A percentile compares a stretch with the other conserved stretches of the same genome.
phyloP scores from a whole-genome alignment of 2,797 vertebrate genomes.

The Cirrhinus molitorella region DNA sequence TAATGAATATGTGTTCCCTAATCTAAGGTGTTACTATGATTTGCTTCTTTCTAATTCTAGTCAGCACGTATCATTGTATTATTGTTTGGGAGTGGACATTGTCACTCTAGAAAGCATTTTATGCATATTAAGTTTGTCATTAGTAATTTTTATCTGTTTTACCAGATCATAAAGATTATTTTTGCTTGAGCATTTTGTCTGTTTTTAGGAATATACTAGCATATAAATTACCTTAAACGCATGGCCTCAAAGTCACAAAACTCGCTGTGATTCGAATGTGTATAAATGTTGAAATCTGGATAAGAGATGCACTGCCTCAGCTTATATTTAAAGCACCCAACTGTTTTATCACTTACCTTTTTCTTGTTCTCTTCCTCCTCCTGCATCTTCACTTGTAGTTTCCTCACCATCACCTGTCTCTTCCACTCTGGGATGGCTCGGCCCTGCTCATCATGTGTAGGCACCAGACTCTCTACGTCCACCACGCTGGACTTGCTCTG shows the following conservation, averaged over 20 bases:
- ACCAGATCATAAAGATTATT: not conserved
- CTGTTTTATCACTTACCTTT: slow-evolving; percentile 82
- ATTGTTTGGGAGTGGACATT: not conserved
- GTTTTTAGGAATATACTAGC: not conserved
- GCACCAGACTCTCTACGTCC: slow-evolving; percentile 88
- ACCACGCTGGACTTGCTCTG: slow-evolving; percentile 74
- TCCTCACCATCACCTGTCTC: slow-evolving; percentile 94
- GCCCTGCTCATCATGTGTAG: slow-evolving; percentile 91
- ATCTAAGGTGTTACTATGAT: not conserved
- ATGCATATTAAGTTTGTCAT: not conserved
- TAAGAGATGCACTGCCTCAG: slow-evolving; percentile 46
- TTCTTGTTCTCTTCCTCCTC: slow-evolving; percentile 93
- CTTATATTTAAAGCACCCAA: not conserved
- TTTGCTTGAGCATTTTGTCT: not conserved
- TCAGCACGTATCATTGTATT: not conserved
- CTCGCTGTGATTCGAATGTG: not conserved
- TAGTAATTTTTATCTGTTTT: not conserved
- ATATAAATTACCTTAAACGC: not conserved
- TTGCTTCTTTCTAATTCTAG: not conserved
- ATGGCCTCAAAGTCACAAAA: not conserved
- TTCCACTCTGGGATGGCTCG: slow-evolving; percentile 93
- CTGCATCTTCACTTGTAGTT: slow-evolving; percentile 94
- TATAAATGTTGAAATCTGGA: not conserved
- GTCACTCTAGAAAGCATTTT: not conserved
- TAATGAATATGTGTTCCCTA: not conserved